phyloP scores from a whole-genome alignment of 2,888 invertebrate genomes.

The Entomobrya proxima region DNA sequence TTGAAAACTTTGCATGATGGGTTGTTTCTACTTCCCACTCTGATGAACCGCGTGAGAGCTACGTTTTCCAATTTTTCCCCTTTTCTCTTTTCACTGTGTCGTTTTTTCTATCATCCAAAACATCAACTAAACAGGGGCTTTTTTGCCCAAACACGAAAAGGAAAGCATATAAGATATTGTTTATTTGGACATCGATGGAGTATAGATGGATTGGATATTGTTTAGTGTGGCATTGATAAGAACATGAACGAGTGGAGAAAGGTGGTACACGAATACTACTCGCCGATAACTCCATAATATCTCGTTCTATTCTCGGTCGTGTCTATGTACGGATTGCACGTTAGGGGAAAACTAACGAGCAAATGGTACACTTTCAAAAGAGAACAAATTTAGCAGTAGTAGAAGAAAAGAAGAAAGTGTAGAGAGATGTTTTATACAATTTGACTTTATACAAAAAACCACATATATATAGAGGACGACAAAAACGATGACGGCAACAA shows the following conservation, averaged over 20 bases:
- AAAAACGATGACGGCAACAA: not conserved
- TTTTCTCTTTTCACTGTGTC: not conserved
- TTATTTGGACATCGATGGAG: constrained; percentile 21
- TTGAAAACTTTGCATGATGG: constrained; percentile 35
- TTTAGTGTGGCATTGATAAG: constrained; percentile 7
- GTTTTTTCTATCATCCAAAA: not conserved
- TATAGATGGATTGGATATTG: constrained; percentile 4
- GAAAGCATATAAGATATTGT: not conserved
- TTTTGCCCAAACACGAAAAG: not conserved
- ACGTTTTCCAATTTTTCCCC: not conserved
- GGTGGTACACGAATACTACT: no score
- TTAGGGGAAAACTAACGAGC: constrained; percentile 34
- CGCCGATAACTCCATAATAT: no score
- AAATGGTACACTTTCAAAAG: not conserved
- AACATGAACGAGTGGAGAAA: not conserved
- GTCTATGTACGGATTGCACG: constrained; percentile 21
- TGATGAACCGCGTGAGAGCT: constrained; percentile 15
- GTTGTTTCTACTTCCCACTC: constrained; percentile 32
- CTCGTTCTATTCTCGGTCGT: no score
- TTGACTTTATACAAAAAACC: no score
- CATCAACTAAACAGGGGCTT: not conserved
- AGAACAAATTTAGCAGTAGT: not conserved
- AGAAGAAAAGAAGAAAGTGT: not conserved
- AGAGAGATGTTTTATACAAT: no score
- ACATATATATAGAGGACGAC: no score